Conservation (phyloP, 2,113 vertebrate species). For the Semicossyphus pulcher region DNA sequence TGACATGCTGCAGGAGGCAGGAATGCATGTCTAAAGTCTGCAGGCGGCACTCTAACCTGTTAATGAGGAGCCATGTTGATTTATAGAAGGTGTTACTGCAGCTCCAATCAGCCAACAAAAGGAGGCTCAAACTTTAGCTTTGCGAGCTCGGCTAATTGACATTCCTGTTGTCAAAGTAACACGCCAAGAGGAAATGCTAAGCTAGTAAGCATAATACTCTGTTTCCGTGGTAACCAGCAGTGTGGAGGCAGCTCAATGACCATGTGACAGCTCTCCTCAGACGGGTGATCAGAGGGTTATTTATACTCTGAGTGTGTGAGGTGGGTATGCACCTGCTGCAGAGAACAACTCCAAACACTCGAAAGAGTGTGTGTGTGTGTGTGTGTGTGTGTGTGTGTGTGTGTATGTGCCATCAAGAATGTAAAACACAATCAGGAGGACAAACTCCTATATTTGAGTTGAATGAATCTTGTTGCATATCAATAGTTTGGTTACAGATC, state of each 20-base stretch:
- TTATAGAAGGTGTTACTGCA: conserved; percentile 60
- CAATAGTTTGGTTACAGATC: no score
- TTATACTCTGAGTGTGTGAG: conserved; percentile 5
- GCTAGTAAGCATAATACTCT: conserved; percentile 58
- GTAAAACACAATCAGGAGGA: no score
- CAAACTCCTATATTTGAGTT: no score
- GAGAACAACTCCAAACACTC: neutral
- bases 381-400: neutral
- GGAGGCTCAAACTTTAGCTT: conserved; percentile 48
- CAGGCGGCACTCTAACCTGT: conserved; percentile 15
- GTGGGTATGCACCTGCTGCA: neutral
- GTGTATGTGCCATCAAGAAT: no score
- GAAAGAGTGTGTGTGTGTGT: no score
- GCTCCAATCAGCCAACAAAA: conserved; percentile 55
- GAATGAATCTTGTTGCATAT: no score
- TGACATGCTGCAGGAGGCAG: conserved; percentile 15
- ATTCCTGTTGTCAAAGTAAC: conserved; percentile 82
- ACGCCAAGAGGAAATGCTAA: conserved; percentile 60
- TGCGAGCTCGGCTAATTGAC: conserved; percentile 65
- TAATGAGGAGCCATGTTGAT: conserved; percentile 60
- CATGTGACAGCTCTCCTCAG: conserved; percentile 28
- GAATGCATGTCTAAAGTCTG: conserved; percentile 47
- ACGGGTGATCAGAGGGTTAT: conserved; percentile 17
- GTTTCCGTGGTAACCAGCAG: conserved; percentile 74
- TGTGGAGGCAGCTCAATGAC: conserved; percentile 54